Conservation (phyloP, 2,113 vertebrate genomes). For the Myrmecophaga tridactyla region DNA sequence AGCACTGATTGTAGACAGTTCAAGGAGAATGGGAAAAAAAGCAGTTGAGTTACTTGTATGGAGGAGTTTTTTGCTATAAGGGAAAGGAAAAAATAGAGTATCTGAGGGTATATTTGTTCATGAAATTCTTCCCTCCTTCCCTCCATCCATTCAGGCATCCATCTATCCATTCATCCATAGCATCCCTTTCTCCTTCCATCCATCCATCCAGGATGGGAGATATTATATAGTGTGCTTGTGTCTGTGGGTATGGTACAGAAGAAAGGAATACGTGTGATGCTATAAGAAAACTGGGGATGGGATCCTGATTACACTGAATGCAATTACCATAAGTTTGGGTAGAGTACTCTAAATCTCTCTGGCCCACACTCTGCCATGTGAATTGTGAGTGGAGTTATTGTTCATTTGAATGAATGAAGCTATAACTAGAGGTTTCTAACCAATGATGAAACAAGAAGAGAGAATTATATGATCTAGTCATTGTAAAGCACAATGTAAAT, state of each 20-base stretch:
- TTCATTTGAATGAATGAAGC: slow-evolving; percentile 6
- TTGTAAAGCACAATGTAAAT: slow-evolving; percentile 67
- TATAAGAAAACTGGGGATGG: background rate
- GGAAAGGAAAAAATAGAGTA: background rate
- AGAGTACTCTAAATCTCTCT: background rate
- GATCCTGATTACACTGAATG: too few relatives aligned
- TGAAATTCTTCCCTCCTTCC: background rate
- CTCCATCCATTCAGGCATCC: background rate
- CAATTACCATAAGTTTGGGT: background rate
- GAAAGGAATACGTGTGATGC: background rate
- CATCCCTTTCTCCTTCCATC: background rate
- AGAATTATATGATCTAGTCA: slow-evolving; percentile 52
- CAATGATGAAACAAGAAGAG: slow-evolving; percentile 52
- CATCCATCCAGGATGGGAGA: background rate
- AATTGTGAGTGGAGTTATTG: background rate
- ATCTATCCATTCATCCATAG: background rate
- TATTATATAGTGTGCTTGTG: background rate
- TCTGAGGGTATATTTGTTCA: background rate
- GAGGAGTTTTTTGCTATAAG: background rate
- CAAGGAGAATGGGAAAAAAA: background rate
- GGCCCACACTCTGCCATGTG: background rate
- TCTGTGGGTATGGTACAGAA: background rate
- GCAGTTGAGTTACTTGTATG: background rate
- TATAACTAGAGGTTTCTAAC: slow-evolving; percentile 35
- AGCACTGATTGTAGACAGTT: background rate